A percentile compares a stretch with the other conserved stretches of the same genome.
These are phyloP conservation scores for Drosophila nigrodunni DNA, from an alignment of 1,140 invertebrate genomes.

Conservation along the genomic window DNA sequence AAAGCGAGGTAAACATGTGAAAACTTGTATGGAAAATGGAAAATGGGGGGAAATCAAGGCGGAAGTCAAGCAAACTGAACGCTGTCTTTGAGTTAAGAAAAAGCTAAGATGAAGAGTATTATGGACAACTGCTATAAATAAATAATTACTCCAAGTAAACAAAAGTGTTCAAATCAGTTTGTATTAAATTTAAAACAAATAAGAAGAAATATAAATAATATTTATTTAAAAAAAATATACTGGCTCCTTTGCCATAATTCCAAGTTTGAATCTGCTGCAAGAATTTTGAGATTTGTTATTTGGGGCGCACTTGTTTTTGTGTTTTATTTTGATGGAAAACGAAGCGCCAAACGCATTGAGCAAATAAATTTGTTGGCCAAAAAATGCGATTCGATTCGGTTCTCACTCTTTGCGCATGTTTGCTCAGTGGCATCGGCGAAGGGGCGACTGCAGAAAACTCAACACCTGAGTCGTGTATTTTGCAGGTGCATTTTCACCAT, in stretches of 20 bases:
- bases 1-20: conserved; percentile 1
- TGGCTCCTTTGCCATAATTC: neutral
- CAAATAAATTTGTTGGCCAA: conserved; percentile 61
- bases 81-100: neutral
- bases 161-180: too few species aligned
- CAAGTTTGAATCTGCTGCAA: neutral
- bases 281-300: conserved; percentile 2
- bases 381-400: conserved; percentile 39
- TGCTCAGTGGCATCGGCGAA: neutral
- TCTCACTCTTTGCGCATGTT: conserved; percentile 33
- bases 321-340: conserved; percentile 21
- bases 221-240: neutral
- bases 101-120: neutral
- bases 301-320: conserved; percentile 15
- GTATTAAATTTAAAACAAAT: too few species aligned
- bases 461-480: neutral
- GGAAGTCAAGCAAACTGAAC: conserved; percentile 1
- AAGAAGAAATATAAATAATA: neutral
- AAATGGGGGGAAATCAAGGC: neutral
- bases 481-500: conserved; percentile 16
- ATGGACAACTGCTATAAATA: neutral
- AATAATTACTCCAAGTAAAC: too few species aligned
- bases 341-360: conserved; percentile 58
- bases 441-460: neutral
- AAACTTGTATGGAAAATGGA: neutral